Conservation (phyloP, 2,797 vertebrate genomes). For the Hippopotamyrus pictus region DNA sequence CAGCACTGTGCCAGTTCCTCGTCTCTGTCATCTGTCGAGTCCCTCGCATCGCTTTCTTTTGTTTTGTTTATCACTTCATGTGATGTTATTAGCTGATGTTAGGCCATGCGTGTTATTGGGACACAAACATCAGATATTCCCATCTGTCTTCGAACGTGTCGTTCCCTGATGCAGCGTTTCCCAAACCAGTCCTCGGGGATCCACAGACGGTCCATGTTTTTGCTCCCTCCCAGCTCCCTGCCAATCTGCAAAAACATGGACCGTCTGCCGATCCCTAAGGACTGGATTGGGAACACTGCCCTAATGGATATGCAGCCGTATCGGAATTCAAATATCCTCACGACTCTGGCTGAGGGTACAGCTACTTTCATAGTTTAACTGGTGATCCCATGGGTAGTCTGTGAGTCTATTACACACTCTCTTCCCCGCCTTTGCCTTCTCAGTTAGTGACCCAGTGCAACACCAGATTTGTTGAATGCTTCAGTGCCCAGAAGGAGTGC, state of each 20-base stretch:
- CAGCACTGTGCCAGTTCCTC: background rate
- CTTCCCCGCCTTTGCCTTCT: conserved; percentile 34
- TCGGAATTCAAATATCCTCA: background rate
- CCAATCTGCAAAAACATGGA: background rate
- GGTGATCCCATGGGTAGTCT: background rate
- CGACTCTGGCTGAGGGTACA: background rate
- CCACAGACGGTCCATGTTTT: background rate
- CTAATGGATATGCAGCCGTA: background rate
- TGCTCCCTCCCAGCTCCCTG: background rate
- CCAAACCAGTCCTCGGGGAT: background rate
- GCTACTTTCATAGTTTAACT: background rate
- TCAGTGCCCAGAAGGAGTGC: conserved; percentile 88
- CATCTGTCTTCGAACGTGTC: background rate
- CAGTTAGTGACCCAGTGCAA: conserved; percentile 89
- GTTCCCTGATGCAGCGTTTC: background rate
- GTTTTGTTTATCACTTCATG: background rate
- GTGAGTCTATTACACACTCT: background rate
- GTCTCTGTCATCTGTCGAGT: background rate
- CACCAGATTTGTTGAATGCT: conserved; percentile 80
- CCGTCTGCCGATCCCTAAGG: background rate
- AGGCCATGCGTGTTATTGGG: background rate
- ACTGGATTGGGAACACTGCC: background rate
- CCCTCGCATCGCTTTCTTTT: background rate
- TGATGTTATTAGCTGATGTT: background rate
- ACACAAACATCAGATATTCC: background rate